A percentile compares a stretch with the other conserved stretches of the same genome.
Conservation (phyloP, 2,888 invertebrate species). For the Julus scandinavius region DNA sequence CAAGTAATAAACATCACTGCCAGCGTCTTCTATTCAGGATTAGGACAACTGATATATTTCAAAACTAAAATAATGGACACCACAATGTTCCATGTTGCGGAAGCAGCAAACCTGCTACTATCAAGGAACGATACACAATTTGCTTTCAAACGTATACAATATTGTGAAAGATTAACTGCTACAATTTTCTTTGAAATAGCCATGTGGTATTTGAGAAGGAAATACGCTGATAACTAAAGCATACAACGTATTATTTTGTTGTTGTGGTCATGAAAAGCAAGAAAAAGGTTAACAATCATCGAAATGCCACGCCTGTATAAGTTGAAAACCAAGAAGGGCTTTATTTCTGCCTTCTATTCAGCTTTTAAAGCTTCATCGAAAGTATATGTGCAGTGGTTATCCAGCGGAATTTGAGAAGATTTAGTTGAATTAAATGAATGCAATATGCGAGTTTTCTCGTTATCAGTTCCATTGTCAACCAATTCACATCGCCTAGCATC, state of each 20-base stretch:
- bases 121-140: background rate
- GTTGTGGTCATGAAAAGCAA: too few relatives aligned
- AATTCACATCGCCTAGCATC: background rate
- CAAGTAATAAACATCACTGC: conserved; percentile 37
- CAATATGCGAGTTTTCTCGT: background rate
- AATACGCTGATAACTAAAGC: background rate
- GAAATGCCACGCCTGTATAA: too few relatives aligned
- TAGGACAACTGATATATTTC: conserved; percentile 15
- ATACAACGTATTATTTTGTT: too few relatives aligned
- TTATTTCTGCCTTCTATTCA: too few relatives aligned
- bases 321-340: too few relatives aligned
- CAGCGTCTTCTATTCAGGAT: conserved; percentile 22
- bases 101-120: background rate
- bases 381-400: too few relatives aligned
- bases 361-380: too few relatives aligned
- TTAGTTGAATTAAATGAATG: background rate
- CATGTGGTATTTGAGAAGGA: background rate
- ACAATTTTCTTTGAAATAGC: background rate
- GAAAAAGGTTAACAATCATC: too few relatives aligned
- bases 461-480: too few relatives aligned
- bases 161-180: background rate
- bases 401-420: too few relatives aligned
- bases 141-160: background rate
- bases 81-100: background rate
- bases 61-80: background rate